These are phyloP conservation scores for Volucella inanis DNA, from an alignment of 2,888 invertebrate species.

Conservation along the genomic window DNA sequence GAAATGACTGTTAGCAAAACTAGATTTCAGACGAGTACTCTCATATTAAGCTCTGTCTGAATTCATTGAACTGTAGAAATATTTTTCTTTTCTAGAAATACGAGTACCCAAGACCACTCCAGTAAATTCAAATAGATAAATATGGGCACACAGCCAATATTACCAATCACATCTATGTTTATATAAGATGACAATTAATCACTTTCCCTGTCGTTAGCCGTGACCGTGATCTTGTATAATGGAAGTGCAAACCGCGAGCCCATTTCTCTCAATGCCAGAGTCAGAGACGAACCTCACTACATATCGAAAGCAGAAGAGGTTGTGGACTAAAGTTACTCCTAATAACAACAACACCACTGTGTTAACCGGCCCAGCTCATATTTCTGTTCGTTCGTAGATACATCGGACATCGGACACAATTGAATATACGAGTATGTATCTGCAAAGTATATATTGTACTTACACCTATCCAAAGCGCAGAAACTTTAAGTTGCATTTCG, in stretches of 20 bases:
- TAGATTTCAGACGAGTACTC: background rate
- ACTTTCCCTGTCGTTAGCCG: constrained; percentile 75
- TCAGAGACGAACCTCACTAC: background rate
- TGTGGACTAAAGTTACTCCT: constrained; percentile 5
- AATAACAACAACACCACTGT: background rate
- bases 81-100: background rate
- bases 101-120: constrained; percentile 31
- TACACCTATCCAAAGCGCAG: background rate
- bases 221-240: constrained; percentile 76
- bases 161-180: constrained; percentile 57
- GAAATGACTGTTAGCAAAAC: background rate
- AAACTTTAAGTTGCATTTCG: constrained; percentile 52
- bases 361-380: background rate
- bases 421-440: background rate
- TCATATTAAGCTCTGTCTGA: constrained; percentile 5
- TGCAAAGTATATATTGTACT: too few species aligned
- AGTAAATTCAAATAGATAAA: constrained; percentile 24
- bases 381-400: constrained; percentile 25
- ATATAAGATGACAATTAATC: constrained; percentile 72
- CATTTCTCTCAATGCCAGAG: constrained; percentile 42
- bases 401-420: constrained; percentile 11
- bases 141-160: constrained; percentile 28
- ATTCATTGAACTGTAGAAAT: constrained; percentile 60
- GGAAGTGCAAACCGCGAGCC: constrained; percentile 58
- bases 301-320: constrained; percentile 7